These are phyloP conservation scores for Coleophora flavipennella DNA, from an alignment of 2,888 invertebrate genomes.

Conservation along the genomic window DNA sequence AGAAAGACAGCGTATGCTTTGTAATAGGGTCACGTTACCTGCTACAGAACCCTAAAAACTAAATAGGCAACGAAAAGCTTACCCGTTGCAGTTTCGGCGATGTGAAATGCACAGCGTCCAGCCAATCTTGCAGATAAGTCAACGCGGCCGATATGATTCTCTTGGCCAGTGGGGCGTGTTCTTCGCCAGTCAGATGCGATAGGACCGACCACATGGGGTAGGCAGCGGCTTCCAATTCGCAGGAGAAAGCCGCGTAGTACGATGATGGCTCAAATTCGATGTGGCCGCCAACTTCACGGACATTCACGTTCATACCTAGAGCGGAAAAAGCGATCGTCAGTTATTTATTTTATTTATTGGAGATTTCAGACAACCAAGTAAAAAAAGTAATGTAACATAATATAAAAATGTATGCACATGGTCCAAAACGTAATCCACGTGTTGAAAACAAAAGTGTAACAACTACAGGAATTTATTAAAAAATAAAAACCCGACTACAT, in stretches of 20 bases:
- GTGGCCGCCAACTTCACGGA: conserved; percentile 90
- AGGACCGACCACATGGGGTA: conserved; percentile 99
- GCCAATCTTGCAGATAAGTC: conserved; percentile 88
- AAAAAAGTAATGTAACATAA: no score
- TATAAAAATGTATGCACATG: no score
- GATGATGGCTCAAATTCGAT: conserved; percentile 98
- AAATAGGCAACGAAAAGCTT: conserved; percentile 33
- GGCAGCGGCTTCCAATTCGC: conserved; percentile 96
- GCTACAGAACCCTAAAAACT: no score
- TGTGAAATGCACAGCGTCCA: conserved; percentile 85
- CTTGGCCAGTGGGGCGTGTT: conserved; percentile 81
- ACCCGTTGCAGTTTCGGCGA: conserved; percentile 70
- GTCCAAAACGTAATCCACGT: no score
- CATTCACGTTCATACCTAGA: conserved; percentile 97
- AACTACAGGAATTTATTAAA: no score
- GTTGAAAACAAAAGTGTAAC: no score
- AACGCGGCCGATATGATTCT: conserved; percentile 84
- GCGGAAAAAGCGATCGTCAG: no score
- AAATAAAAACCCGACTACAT: no score
- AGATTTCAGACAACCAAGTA: no score
- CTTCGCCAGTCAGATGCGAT: conserved; percentile 84
- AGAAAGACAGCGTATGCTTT: no score
- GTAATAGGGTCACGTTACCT: no score
- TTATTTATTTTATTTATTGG: no score
- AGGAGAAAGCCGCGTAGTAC: conserved; percentile 98